Evolutionary conservation across 2,113 vertebrate species (phyloP).

Genomic region (Geothlypis trichas): DNA sequence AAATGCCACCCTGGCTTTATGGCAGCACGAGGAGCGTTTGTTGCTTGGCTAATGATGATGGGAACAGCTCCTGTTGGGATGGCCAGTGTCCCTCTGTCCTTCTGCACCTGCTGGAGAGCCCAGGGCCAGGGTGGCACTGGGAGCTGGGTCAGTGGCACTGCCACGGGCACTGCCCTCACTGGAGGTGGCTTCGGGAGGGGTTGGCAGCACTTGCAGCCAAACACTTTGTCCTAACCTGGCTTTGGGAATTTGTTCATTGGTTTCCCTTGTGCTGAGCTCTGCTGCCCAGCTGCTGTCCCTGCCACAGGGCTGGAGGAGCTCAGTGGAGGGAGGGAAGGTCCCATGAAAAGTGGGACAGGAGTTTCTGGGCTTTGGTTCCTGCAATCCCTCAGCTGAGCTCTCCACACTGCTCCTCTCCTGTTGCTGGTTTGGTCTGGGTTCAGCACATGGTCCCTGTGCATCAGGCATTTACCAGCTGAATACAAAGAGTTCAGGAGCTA

Average conservation of each 20-base stretch:
- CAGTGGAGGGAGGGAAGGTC: not conserved
- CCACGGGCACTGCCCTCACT: fast-evolving
- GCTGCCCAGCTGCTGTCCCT: not conserved
- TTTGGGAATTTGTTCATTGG: not conserved
- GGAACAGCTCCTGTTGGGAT: not conserved
- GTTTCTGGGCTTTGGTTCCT: not conserved
- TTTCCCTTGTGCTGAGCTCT: not conserved
- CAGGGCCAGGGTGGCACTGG: not conserved
- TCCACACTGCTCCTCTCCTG: fast-evolving
- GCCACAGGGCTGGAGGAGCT: not conserved
- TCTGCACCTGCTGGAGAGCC: not conserved
- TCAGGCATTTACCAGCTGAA: not conserved
- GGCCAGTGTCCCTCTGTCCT: not conserved
- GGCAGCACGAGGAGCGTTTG: not conserved
- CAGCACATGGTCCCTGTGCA: fast-evolving
- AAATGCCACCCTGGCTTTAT: slow-evolving; percentile 41
- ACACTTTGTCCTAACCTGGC: not conserved
- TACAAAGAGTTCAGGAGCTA: not conserved
- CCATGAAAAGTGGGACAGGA: not conserved
- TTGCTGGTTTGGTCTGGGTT: not conserved
- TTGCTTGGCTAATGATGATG: not conserved
- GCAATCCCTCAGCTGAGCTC: not conserved
- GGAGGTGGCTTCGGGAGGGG: fast-evolving
- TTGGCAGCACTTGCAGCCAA: not conserved
- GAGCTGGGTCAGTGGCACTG: not conserved